Evolutionary conservation across 2,797 vertebrate species (phyloP).

Genomic region (Myotis vivesi): DNA sequence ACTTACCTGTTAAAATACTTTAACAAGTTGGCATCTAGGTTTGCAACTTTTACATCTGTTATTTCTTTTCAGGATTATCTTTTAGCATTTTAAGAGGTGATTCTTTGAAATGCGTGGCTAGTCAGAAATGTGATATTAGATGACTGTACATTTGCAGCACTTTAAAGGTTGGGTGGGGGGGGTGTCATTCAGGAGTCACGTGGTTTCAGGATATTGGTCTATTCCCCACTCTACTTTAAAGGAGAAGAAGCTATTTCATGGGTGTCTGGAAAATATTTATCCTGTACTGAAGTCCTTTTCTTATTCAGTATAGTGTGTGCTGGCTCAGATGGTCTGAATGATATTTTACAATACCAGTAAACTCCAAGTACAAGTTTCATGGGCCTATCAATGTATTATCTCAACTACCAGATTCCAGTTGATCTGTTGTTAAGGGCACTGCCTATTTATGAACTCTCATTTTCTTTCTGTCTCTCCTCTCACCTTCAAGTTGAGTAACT

Average conservation of each 20-base stretch:
- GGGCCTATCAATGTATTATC: not conserved
- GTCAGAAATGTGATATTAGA: slow-evolving; percentile 36
- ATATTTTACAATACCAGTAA: not conserved
- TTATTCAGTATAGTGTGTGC: not conserved
- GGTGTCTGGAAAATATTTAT: slow-evolving; percentile 43
- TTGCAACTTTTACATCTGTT: slow-evolving; percentile 54
- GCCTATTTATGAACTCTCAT: not conserved
- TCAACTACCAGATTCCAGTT: not conserved
- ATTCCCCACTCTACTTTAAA: not conserved
- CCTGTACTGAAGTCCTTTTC: slow-evolving; percentile 26
- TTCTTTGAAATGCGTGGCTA: slow-evolving; percentile 31
- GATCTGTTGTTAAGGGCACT: not conserved
- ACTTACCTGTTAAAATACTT: slow-evolving; percentile 73
- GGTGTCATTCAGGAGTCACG: not conserved
- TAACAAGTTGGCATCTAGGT: slow-evolving; percentile 62
- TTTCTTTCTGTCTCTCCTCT: not conserved
- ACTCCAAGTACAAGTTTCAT: not conserved
- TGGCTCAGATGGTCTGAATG: not conserved
- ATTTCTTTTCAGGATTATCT: slow-evolving; percentile 61
- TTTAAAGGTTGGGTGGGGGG: not conserved
- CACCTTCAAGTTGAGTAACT: not conserved
- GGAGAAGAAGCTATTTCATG: slow-evolving; percentile 36
- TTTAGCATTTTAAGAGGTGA: slow-evolving; percentile 41
- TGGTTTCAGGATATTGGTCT: not conserved
- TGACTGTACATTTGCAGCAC: not conserved